phyloP scores from a whole-genome alignment of 92 coral and sea anemone genomes.

The Muricea muricata region DNA sequence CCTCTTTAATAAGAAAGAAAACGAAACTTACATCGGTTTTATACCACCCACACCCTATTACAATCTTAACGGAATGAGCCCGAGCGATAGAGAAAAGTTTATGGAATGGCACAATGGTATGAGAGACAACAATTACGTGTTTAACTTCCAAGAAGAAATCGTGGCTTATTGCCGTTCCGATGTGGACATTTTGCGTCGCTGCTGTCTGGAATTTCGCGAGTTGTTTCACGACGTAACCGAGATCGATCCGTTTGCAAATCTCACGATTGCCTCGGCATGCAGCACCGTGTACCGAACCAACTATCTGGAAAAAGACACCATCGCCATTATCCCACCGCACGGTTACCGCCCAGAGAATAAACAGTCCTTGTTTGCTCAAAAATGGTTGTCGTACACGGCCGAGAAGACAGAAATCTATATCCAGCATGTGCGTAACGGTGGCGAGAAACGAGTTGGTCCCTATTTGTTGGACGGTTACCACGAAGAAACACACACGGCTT shows the following conservation, averaged over 20 bases:
- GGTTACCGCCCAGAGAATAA: constrained; percentile 38
- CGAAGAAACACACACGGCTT: constrained; percentile 25
- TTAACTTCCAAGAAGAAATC: constrained; percentile 16
- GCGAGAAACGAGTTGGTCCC: constrained; percentile 44
- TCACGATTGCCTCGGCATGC: constrained; percentile 65
- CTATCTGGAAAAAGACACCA: constrained; percentile 47
- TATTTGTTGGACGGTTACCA: constrained; percentile 56
- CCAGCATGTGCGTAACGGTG: constrained; percentile 48
- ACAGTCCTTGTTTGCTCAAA: constrained; percentile 51
- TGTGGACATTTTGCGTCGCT: background rate
- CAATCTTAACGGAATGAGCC: background rate
- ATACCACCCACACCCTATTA: background rate
- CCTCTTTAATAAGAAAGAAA: constrained; percentile 37
- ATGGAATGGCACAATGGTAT: background rate
- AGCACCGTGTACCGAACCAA: constrained; percentile 22
- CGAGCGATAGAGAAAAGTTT: constrained; percentile 25
- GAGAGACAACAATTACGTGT: too few species aligned
- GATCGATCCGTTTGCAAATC: background rate
- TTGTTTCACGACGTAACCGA: background rate
- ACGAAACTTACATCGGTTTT: constrained; percentile 19
- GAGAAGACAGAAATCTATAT: constrained; percentile 7
- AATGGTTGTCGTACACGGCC: constrained; percentile 42
- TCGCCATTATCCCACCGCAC: constrained; percentile 57
- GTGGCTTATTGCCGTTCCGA: background rate
- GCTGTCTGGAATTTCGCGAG: background rate